A percentile compares a stretch with the other conserved stretches of the same genome.
These are phyloP conservation scores for Drosophila meridionalis DNA, from an alignment of 2,888 invertebrate species.

Conservation along the genomic window DNA sequence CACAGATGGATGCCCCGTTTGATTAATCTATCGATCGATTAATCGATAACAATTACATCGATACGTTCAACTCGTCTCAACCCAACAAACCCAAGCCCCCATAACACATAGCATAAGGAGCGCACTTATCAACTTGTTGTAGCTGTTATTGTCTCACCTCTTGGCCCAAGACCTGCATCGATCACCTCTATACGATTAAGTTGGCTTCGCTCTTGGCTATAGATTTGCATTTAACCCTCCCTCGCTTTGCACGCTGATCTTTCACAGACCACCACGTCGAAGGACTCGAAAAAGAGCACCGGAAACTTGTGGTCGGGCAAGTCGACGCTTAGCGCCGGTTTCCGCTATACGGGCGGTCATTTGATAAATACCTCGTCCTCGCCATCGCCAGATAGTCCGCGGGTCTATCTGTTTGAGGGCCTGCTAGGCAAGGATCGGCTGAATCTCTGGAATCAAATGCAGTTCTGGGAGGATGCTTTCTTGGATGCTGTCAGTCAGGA, in stretches of 20 bases:
- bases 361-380: slow-evolving; percentile 93
- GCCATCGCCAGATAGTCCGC: slow-evolving; percentile 93
- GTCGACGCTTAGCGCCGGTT: slow-evolving; percentile 93
- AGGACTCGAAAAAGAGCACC: slow-evolving; percentile 91
- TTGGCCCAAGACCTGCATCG: slow-evolving; percentile 16
- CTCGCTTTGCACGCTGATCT: slow-evolving; percentile 33
- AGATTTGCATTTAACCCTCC: slow-evolving; percentile 56
- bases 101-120: slow-evolving; percentile 3
- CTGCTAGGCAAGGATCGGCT: slow-evolving; percentile 89
- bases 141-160: slow-evolving; percentile 9
- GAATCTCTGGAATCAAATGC: slow-evolving; percentile 98
- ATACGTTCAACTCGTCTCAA: slow-evolving; percentile 11
- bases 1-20: slow-evolving; percentile 23
- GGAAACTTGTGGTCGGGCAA: slow-evolving; percentile 97
- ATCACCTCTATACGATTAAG: slow-evolving; percentile 5
- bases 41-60: slow-evolving; percentile 1
- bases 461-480: slow-evolving; percentile 99
- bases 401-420: slow-evolving; percentile 97
- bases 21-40: slow-evolving; percentile 10
- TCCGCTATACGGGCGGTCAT: slow-evolving; percentile 94
- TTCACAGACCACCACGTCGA: slow-evolving; percentile 85
- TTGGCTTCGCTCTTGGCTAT: neutral
- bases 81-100: neutral
- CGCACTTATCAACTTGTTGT: slow-evolving; percentile 15
- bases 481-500: slow-evolving; percentile 99